Base-by-base conservation (phyloP, 1,140 invertebrate genomes). In the Aphelenchoides besseyi region DNA sequence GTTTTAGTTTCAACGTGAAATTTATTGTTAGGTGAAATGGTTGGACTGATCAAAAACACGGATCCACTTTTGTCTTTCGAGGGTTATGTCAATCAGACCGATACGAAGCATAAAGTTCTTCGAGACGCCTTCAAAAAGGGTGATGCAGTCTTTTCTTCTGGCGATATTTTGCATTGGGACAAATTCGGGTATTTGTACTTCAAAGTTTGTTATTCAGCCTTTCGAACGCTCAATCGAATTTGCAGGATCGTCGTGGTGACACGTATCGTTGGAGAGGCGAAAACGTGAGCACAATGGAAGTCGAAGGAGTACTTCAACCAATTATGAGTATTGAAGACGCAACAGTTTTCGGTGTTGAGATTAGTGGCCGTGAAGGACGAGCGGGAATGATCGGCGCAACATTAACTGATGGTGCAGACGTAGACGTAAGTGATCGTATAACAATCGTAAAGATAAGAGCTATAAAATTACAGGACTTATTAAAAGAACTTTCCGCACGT, bases 221-320 rank as follows among this genome's bases (percentile, higher is more conserved):
- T 59, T 59, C 23, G 12, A 18, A 59, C 37, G 41, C 30, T 68
- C 18, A 26, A 33, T 74, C 53, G 26, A 8, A 64, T 66, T 2
- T 76, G 16, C 32, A 75, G 79, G 95, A 98, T 84, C 89, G 95
- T 80, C 95, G 94, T 0, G 95, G 95, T 1, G 95, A 98, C 85
- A 98, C 95, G 0, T 98, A 94, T 87, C 89, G 95, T 37, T 83
- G 82, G 82, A 92, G 92, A 85, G 95, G 96, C 12, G 97, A 99
- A 87, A 99, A 99, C 86, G 95, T 98, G 0, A 96, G 93, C 1
- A 98, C 97, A 0, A 91, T 91, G 3, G 96, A 99, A 88, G 91
- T 98, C 1, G 96, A 99, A 87, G 92, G 90, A 1, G 89, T 94
- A 64, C 89, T 98, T 0, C 95, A 92, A 72, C 92, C 73, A 92